Base-by-base conservation (phyloP, 2,113 vertebrate species). In the Ramphastos sulfuratus region DNA sequence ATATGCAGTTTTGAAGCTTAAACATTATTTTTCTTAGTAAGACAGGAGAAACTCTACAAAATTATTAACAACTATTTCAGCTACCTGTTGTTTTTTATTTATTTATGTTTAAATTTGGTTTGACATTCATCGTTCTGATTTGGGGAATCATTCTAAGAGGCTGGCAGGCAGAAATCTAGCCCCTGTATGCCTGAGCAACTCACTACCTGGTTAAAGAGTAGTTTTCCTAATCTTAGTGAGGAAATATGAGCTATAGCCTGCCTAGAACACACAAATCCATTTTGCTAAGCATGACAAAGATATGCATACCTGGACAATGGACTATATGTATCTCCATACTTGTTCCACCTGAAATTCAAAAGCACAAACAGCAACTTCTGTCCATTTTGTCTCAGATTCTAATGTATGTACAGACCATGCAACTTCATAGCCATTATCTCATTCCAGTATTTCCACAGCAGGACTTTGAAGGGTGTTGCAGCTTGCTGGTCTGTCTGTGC, bases 341-440 rank as follows among this genome's bases (percentile, higher is more conserved):
- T 75, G 39, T 72, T 66, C 58, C 5, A 13, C 15, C 18, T 0
- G 1, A 85, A 66, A 66, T 23, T 54, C 18, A 76, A 80, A 81
- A 65, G 31, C 35, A 56, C 46, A 54, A 66, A 48, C 30, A 66
- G 33, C 33, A 58, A 17, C 19, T 67, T 63, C 33, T 23, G 13
- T 33, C 63, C 55, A 31, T 63, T 56, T 78, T 67, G 31, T n/a
- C 61, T 64, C 7, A 15, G 42, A 33, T 28, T 24, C 14, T 50
- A 24, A 23, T 0, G 2, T n/a, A 23, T 6, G 4, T 17, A 35
- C 0, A 0, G 12, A 39, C 60, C 21, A 8, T 55, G 52, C 44
- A 75, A 59, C 61, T 59, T 10, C 10, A 12, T 4, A 42, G 50
- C 15, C 15, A 12, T 54, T 39, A 21, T 11, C 61, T 74, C 6